These are phyloP conservation scores for Stenichneumon culpator DNA, from an alignment of 2,888 invertebrate genomes.

Conservation along the genomic window DNA sequence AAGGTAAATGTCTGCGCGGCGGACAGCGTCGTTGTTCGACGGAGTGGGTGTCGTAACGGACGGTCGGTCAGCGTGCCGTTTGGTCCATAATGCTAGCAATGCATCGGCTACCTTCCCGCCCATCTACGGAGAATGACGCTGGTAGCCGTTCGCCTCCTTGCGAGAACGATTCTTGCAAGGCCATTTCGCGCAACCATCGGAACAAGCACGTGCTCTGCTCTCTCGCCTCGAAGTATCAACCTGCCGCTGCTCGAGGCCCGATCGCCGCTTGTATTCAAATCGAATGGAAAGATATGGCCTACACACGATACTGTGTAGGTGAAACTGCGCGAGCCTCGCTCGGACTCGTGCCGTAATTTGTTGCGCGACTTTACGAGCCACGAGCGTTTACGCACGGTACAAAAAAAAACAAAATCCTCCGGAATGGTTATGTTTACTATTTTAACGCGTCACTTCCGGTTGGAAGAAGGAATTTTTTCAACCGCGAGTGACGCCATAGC, in stretches of 20 bases:
- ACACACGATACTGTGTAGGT: conserved; percentile 10
- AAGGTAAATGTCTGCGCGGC: conserved; percentile 4
- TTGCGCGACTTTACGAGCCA: conserved; percentile 40
- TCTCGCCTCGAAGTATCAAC: conserved; percentile 57
- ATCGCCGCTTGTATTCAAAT: conserved; percentile 54
- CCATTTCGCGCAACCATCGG: conserved; percentile 52
- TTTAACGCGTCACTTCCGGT: too few relatives aligned
- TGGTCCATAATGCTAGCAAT: conserved; percentile 55
- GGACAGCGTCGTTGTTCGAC: not conserved
- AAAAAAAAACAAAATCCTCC: not conserved
- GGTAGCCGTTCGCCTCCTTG: conserved; percentile 63
- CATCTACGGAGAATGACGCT: conserved; percentile 65
- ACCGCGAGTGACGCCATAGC: too few relatives aligned
- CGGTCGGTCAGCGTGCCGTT: conserved; percentile 41
- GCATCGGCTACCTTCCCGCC: conserved; percentile 63
- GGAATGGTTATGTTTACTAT: too few relatives aligned
- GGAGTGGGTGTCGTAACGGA: conserved; percentile 61
- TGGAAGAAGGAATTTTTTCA: too few relatives aligned
- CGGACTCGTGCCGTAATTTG: conserved; percentile 46
- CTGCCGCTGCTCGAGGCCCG: conserved; percentile 27
- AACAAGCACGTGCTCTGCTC: conserved; percentile 67
- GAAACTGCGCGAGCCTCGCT: conserved; percentile 8
- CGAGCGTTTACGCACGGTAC: not conserved
- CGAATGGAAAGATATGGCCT: conserved; percentile 45
- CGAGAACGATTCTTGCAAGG: conserved; percentile 48